Conservation (phyloP, 2,113 vertebrate genomes). For the Rynchops niger region DNA sequence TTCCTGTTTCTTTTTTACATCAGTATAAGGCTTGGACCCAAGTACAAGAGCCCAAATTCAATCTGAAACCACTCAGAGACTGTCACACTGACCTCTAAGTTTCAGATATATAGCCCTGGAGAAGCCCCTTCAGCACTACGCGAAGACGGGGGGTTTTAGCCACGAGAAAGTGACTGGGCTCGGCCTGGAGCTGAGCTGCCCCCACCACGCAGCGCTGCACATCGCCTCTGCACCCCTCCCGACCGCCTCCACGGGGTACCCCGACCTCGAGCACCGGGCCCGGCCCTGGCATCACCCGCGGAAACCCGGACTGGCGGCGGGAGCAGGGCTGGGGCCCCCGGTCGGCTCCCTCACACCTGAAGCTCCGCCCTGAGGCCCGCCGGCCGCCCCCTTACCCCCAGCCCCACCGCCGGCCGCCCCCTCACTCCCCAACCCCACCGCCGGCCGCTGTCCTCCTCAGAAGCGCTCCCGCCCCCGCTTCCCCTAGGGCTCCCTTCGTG, state of each 20-base stretch:
- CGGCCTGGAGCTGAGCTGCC: neutral
- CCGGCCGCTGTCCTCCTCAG: no score
- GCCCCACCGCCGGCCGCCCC: no score
- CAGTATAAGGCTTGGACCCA: neutral
- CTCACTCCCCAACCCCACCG: neutral
- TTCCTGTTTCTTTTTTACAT: no score
- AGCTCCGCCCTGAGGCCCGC: neutral
- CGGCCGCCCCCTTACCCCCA: neutral
- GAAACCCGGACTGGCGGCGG: neutral
- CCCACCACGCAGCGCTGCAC: neutral
- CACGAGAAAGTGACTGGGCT: accelerated
- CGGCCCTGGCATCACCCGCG: neutral
- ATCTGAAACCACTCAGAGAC: accelerated
- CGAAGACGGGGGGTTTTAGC: accelerated
- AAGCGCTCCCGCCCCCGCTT: neutral
- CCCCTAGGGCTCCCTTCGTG: accelerated
- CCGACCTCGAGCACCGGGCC: neutral
- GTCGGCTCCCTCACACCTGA: neutral
- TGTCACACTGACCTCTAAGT: accelerated
- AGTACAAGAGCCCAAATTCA: neutral
- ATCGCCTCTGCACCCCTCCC: no score
- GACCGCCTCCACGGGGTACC: accelerated
- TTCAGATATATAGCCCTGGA: neutral
- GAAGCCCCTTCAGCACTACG: accelerated
- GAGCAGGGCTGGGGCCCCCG: neutral